These are phyloP conservation scores for Sminthopsis crassicaudata DNA, from an alignment of 2,113 vertebrate species.

Conservation along the genomic window DNA sequence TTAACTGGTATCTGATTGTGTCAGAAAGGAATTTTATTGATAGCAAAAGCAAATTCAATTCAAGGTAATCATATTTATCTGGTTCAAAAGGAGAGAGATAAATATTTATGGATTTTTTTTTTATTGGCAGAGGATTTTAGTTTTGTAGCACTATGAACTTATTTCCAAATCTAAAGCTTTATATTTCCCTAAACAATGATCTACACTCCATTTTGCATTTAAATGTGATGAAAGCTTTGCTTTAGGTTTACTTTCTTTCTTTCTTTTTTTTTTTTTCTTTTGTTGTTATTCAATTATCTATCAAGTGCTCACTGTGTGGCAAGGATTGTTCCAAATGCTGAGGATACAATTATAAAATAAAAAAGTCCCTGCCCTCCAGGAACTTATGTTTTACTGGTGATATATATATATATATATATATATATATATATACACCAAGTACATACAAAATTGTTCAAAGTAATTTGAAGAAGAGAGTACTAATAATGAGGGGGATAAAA, in stretches of 20 bases:
- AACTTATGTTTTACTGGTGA: neutral
- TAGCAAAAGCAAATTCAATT: neutral
- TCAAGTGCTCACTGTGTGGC: neutral
- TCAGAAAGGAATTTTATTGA: neutral
- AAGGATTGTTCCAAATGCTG: neutral
- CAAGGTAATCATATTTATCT: neutral
- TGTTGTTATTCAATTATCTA: neutral
- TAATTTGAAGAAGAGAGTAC: neutral
- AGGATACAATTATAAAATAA: neutral
- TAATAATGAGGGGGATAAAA: neutral
- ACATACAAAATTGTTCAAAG: neutral
- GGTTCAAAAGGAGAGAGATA: neutral
- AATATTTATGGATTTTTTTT: neutral
- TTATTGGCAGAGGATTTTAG: slow-evolving; percentile 5
- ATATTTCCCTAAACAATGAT: neutral
- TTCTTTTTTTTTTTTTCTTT: neutral
- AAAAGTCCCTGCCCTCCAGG: neutral
- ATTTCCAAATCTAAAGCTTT: neutral
- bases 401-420: no score
- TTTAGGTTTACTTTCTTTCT: neutral
- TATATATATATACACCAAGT: neutral
- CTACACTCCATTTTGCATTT: neutral
- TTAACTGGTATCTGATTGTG: neutral
- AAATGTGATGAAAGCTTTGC: neutral
- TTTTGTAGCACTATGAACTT: neutral